Base-by-base conservation (phyloP, 92 coral and sea anemone genomes). In the Muricea muricata region DNA sequence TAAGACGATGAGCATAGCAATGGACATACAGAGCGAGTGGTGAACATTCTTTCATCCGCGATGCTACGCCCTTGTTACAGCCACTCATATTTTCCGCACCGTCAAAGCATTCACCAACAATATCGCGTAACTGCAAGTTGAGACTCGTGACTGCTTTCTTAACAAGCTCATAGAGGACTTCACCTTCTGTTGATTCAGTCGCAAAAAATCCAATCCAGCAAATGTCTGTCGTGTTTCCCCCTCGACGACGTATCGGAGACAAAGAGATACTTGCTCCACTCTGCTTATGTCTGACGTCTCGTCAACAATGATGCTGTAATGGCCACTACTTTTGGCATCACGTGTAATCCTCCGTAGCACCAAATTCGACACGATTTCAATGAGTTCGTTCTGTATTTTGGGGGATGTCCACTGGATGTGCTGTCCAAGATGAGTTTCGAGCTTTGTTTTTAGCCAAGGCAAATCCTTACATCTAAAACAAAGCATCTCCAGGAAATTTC, bases 11-110 rank as follows among this genome's bases (percentile, higher is more conserved):
- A 52, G 80, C 80, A 78, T 87, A 87, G 79, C 84, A 85, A 71
- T 75, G 89, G 33, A 66, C 77, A 57, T 76, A 76, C 39, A 87
- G 57, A n/a, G 72, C 76, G 18, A 52, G 82, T 46, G 86, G 75
- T 52, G 86, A 86, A 83, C 82, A 86, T 37, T 86, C 86, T 70
- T 80, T 75, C 86, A 86, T 86, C 41, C 81, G 46, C 76, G 86
- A 58, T 10, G 86, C 84, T 12, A 87, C 73, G 46, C 89, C 72
- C 46, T 52, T 86, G 68, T 79, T 30, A 41, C 73, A 65, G 9
- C 85, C 89, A 78, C 89, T 68, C 86, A 79, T 79, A 31, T 86
- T 86, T 52, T 58, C 65, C 73, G 89, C 89, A 78, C 85, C 84
- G 45, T 86, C 89, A 74, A 86, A 78, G 73, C 68, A 47, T 50